These are phyloP conservation scores for Hydroisotoma schaefferi DNA, from an alignment of 2,888 invertebrate species.

Conservation along the genomic window DNA sequence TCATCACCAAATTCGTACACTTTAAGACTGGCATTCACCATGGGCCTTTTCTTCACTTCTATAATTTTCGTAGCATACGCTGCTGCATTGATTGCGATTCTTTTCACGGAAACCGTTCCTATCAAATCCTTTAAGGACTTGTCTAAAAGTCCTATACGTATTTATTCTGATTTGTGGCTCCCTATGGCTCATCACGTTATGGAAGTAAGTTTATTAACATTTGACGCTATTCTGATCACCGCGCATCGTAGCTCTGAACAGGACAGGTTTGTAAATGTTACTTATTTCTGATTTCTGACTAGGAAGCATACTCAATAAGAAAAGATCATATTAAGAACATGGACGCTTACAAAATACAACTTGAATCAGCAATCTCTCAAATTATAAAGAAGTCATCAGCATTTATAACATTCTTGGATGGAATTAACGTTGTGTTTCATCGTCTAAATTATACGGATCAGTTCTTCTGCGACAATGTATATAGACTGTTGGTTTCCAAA, in stretches of 20 bases:
- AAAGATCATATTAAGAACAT: neutral
- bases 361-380: neutral
- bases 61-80: slow-evolving; percentile 21
- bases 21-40: slow-evolving; percentile 13
- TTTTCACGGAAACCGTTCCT: slow-evolving; percentile 22
- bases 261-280: neutral
- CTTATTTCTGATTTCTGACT: neutral
- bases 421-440: slow-evolving; percentile 17
- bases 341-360: neutral
- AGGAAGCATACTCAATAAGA: neutral
- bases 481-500: slow-evolving; percentile 15
- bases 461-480: slow-evolving; percentile 19
- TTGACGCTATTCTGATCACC: neutral
- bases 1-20: slow-evolving; percentile 6
- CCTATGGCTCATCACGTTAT: slow-evolving; percentile 22
- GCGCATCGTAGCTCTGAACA: neutral
- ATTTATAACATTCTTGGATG: slow-evolving; percentile 25
- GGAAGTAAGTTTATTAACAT: slow-evolving; percentile 12
- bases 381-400: neutral
- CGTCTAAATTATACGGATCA: slow-evolving; percentile 14
- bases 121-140: slow-evolving; percentile 23
- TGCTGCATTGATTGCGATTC: slow-evolving; percentile 15
- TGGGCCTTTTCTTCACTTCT: slow-evolving; percentile 11
- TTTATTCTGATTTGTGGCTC: slow-evolving; percentile 28
- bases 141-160: slow-evolving; percentile 8